phyloP scores from a whole-genome alignment of 1,140 invertebrate species.

The Bombus huntii region DNA sequence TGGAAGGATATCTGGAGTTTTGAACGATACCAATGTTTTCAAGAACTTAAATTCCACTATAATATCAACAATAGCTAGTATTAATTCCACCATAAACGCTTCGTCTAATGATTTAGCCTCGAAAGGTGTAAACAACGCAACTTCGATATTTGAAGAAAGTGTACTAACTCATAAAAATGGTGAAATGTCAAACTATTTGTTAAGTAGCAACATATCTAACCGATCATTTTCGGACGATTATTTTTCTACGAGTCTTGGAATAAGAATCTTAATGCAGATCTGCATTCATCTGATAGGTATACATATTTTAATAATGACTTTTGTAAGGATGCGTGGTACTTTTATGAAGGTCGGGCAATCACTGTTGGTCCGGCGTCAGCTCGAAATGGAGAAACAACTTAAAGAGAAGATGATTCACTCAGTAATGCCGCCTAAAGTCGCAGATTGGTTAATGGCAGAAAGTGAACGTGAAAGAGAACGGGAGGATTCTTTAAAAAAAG shows the following conservation, averaged over 20 bases:
- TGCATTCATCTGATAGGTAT: slow-evolving; percentile 96
- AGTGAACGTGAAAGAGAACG: slow-evolving; percentile 84
- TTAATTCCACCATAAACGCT: slow-evolving; percentile 51
- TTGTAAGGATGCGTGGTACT: slow-evolving; percentile 95
- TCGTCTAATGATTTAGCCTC: slow-evolving; percentile 32
- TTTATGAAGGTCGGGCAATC: slow-evolving; percentile 99
- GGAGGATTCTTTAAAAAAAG: slow-evolving; percentile 81
- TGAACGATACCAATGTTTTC: slow-evolving; percentile 44
- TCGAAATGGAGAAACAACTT: slow-evolving; percentile 96
- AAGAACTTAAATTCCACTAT: slow-evolving; percentile 57
- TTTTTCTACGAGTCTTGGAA: slow-evolving; percentile 84
- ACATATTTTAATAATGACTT: slow-evolving; percentile 96
- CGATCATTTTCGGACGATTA: slow-evolving; percentile 59
- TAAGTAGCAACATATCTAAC: slow-evolving; percentile 47
- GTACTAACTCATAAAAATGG: background rate
- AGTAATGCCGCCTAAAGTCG: slow-evolving; percentile 97
- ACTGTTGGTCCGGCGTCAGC: slow-evolving; percentile 91
- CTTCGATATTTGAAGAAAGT: slow-evolving; percentile 28
- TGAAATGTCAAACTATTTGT: slow-evolving; percentile 39
- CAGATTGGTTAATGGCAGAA: slow-evolving; percentile 92
- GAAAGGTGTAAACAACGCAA: slow-evolving; percentile 27
- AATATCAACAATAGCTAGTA: slow-evolving; percentile 27
- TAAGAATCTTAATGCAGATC: slow-evolving; percentile 92
- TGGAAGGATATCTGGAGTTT: slow-evolving; percentile 31
- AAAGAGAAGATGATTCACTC: slow-evolving; percentile 99